Conservation (phyloP, 2,797 vertebrate genomes). For the Nyctalus aviator region DNA sequence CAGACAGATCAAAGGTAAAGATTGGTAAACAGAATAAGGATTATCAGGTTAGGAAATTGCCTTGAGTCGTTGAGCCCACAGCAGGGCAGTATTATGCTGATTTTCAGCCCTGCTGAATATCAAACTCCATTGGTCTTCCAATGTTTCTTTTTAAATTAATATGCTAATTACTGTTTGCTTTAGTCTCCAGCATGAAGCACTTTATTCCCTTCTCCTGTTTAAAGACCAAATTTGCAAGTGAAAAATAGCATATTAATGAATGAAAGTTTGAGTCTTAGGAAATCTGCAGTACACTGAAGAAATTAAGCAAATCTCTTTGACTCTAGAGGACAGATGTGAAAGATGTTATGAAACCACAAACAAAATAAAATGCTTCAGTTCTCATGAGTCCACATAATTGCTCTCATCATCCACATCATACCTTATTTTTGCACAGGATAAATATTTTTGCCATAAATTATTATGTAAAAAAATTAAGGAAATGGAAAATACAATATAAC, state of each 20-base stretch:
- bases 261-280: background rate
- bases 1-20: no score
- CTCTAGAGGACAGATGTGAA: background rate
- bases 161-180: no score
- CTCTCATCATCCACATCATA: background rate
- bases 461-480: constrained; percentile 8
- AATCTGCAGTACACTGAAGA: constrained; percentile 3
- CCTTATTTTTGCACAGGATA: background rate
- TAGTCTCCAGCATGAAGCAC: background rate
- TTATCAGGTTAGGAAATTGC: no score
- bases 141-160: no score
- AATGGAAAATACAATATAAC: constrained; percentile 20
- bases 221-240: constrained; percentile 22
- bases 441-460: constrained; percentile 35
- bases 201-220: background rate
- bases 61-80: no score
- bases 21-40: no score
- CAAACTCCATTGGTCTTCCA: no score
- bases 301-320: constrained; percentile 16
- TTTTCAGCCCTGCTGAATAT: no score
- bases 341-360: background rate
- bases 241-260: constrained; percentile 37
- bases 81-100: no score
- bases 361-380: constrained; percentile 41
- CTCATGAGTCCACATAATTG: background rate